Conservation (phyloP, 2,113 vertebrate species). For the Isichthys henryi region DNA sequence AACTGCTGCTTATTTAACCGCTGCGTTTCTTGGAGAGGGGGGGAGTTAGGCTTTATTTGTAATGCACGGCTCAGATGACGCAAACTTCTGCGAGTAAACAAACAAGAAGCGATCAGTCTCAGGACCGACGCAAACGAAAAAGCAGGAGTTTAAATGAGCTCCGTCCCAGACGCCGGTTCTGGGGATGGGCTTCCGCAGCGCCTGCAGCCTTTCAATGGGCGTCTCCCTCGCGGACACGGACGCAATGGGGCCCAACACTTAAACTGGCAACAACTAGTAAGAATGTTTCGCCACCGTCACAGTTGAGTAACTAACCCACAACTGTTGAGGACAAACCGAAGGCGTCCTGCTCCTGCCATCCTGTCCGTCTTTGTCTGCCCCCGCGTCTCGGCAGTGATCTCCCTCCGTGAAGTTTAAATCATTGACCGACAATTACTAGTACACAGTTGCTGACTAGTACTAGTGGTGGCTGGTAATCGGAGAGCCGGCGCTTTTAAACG, state of each 20-base stretch:
- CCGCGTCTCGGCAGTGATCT: not conserved
- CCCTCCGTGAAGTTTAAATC: conserved; percentile 1
- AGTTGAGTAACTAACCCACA: not conserved
- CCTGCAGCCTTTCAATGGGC: conserved; percentile 54
- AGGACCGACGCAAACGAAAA: not conserved
- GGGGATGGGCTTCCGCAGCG: conserved; percentile 66
- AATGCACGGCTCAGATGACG: not conserved
- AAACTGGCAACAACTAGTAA: not conserved
- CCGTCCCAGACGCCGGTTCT: conserved; percentile 36
- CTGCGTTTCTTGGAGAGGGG: not conserved
- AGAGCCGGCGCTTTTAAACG: not conserved
- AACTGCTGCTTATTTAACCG: not conserved
- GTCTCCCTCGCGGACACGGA: conserved; percentile 53
- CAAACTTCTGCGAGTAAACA: not conserved
- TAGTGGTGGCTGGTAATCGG: not conserved
- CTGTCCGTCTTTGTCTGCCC: not conserved
- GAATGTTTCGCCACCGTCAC: conserved; percentile 1
- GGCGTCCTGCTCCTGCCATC: not conserved
- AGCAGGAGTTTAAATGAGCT: not conserved
- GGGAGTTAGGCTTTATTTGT: not conserved
- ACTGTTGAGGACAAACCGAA: not conserved
- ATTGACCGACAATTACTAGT: not conserved
- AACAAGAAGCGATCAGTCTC: not conserved
- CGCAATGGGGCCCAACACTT: not conserved
- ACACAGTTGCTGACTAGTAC: not conserved